These are phyloP conservation scores for Gymnothorax javanicus DNA, from an alignment of 2,797 vertebrate genomes.

Conservation along the genomic window DNA sequence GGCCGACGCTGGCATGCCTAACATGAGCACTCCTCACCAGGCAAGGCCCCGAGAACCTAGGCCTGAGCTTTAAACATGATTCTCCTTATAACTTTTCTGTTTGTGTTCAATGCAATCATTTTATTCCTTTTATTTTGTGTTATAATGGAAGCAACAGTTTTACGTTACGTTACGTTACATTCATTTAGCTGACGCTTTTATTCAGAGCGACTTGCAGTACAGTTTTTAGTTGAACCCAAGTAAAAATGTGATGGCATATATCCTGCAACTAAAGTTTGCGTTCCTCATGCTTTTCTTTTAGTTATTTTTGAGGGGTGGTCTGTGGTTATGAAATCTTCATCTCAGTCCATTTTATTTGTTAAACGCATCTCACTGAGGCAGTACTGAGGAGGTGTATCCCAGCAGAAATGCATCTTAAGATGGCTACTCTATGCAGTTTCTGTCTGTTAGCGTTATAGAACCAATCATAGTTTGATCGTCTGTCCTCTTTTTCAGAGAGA, in stretches of 20 bases:
- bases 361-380: background rate
- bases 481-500: background rate
- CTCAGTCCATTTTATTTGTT: background rate
- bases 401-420: background rate
- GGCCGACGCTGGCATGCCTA: background rate
- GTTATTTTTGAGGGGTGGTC: background rate
- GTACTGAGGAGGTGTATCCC: too few relatives aligned
- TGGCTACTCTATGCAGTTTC: background rate
- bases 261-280: background rate
- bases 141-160: too few relatives aligned
- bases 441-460: background rate
- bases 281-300: background rate
- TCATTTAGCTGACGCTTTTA: too few relatives aligned
- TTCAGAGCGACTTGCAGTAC: too few relatives aligned
- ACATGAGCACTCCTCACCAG: background rate
- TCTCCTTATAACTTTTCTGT: background rate
- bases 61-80: background rate
- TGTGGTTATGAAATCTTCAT: background rate
- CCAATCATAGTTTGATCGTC: background rate
- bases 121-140: too few relatives aligned
- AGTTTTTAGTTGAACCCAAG: too few relatives aligned
- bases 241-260: background rate
- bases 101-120: background rate
- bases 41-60: background rate
- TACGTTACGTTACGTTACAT: too few relatives aligned